phyloP scores from a whole-genome alignment of 2,888 invertebrate species.

The Lasioglossum vierecki region DNA sequence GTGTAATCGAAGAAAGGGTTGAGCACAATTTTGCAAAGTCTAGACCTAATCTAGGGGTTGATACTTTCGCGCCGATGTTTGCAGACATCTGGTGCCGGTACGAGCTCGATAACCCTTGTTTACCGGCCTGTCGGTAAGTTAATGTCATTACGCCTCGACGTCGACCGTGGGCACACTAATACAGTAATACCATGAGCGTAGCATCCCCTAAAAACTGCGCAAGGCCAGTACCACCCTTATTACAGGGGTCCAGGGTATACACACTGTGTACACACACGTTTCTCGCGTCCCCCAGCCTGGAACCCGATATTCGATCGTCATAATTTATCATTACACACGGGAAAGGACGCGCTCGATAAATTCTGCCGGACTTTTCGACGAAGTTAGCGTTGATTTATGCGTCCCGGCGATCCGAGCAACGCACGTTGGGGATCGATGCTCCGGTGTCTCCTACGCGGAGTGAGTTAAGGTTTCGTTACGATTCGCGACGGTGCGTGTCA shows the following conservation, averaged over 20 bases:
- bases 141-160: conserved; percentile 29
- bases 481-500: neutral
- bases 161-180: neutral
- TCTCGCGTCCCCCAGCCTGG: conserved; percentile 11
- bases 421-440: neutral
- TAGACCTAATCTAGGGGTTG: neutral
- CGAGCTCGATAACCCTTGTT: conserved; percentile 39
- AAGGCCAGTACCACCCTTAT: conserved; percentile 25
- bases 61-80: conserved; percentile 27
- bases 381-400: conserved; percentile 63
- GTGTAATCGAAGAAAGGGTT: neutral
- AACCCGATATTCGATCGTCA: conserved; percentile 67
- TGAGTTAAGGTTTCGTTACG: neutral
- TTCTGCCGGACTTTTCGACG: conserved; percentile 45
- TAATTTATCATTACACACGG: conserved; percentile 67
- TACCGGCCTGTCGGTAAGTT: conserved; percentile 23
- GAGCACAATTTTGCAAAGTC: neutral
- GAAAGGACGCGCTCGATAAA: conserved; percentile 60
- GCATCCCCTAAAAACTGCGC: conserved; percentile 50
- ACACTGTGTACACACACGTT: conserved; percentile 27
- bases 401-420: conserved; percentile 26
- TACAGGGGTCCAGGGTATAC: neutral
- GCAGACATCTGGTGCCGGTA: neutral
- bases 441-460: neutral
- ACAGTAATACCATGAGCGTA: conserved; percentile 14